Evolutionary conservation across 1,140 invertebrate genomes (phyloP), one percentile per base, ranked within the genome.

Genomic region (Whitmania pigra): DNA sequence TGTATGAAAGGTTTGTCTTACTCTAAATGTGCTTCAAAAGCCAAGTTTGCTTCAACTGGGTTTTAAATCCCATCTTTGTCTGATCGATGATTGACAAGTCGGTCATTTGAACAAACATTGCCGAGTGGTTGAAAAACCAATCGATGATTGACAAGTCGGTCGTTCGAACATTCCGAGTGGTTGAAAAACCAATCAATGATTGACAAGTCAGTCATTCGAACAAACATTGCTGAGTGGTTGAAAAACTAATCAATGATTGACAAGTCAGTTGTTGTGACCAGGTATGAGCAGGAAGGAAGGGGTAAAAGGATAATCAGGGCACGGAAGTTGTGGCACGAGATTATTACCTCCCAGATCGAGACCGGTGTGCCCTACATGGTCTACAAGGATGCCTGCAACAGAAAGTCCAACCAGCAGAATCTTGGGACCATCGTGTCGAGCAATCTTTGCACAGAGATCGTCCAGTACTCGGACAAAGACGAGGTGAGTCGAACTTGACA

Each of bases 331-430:
- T 99, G 94, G 94, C 90, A 89, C 78, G 89, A 92, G 27, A 94
- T 99, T 74, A 88, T 98, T 75, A 89, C 93, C 79, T 87, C 94
- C 0, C 97, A 99, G 85, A 91, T 96, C 7, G 97, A 99, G 86
- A 99, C 95, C 22, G 97, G 97, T 31, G 94, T 90, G n/a, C 96
- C 96, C 6, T 99, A 95, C 79, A 97, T 99, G 92, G 82, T 86
- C 0, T 98, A 96, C 79, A 98, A 97, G 83, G 97, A 99, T 84
- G 87, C 92, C 20, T 98, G 95, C 78, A 99, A 99, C 80, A 83
- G 89, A 13, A 99, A 99, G 84, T 93, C 91, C 70, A 99, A 99
- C 82, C 97, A 99, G 79, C 89, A 99, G 82, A 98, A 99, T 84
- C 81, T 99, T 27, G 97, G 96, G 40, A 99, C 96, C 9, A 98